Conservation (phyloP, 2,888 invertebrate genomes). For the Xestia xanthographa region DNA sequence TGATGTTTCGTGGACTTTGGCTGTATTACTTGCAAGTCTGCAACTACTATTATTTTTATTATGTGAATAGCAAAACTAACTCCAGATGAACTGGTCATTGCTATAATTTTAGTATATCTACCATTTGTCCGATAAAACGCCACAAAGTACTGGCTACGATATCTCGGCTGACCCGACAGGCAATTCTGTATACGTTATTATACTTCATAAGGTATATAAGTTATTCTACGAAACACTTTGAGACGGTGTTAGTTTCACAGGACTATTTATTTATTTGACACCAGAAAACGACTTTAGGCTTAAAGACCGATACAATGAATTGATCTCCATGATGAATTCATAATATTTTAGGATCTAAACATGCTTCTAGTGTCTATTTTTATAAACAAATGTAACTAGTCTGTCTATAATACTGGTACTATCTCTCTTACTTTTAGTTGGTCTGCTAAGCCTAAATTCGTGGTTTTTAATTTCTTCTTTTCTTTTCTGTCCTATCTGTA, state of each 20-base stretch:
- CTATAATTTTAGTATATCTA: slow-evolving; percentile 83
- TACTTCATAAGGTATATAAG: slow-evolving; percentile 59
- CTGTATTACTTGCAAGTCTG: slow-evolving; percentile 84
- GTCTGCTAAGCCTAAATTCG: slow-evolving; percentile 70
- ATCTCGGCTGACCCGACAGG: slow-evolving; percentile 88
- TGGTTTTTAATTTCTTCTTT: slow-evolving; percentile 41
- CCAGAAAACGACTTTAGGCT: slow-evolving; percentile 67
- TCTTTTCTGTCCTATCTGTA: slow-evolving; percentile 49
- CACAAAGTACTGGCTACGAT: slow-evolving; percentile 88
- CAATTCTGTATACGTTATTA: slow-evolving; percentile 70
- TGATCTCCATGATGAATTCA: slow-evolving; percentile 4
- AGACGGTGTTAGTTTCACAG: slow-evolving; percentile 66
- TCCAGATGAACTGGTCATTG: slow-evolving; percentile 90
- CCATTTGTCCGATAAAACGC: slow-evolving; percentile 91
- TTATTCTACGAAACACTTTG: slow-evolving; percentile 66
- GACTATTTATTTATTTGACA: slow-evolving; percentile 58
- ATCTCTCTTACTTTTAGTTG: slow-evolving; percentile 51
- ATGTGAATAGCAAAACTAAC: slow-evolving; percentile 89
- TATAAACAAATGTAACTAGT: slow-evolving; percentile 25
- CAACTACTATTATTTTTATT: slow-evolving; percentile 77
- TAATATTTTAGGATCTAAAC: slow-evolving; percentile 7
- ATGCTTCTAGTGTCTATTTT: slow-evolving; percentile 20
- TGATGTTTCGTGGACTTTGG: slow-evolving; percentile 79
- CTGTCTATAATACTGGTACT: slow-evolving; percentile 36
- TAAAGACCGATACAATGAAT: slow-evolving; percentile 58